Conservation (phyloP, 2,888 invertebrate genomes). For the Capitulum mitella region DNA sequence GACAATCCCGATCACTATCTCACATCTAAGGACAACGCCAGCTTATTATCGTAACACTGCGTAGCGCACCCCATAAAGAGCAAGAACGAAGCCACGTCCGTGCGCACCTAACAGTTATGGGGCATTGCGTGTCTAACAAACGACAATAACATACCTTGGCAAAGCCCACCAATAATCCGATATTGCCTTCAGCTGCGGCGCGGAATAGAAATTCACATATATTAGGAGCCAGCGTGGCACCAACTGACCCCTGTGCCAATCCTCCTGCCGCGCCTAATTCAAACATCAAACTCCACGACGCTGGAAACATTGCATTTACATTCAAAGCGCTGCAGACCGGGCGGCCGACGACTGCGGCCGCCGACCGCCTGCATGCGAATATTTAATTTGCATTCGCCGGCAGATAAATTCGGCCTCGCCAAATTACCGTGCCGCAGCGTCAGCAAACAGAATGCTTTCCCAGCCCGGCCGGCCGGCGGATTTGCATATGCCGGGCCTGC, state of each 20-base stretch:
- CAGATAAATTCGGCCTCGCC: slow-evolving; percentile 1
- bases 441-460: slow-evolving; percentile 9
- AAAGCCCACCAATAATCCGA: neutral
- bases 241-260: neutral
- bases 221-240: neutral
- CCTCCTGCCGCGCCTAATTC: neutral
- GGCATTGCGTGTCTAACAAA: neutral
- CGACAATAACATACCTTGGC: neutral
- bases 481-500: neutral
- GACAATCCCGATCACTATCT: neutral
- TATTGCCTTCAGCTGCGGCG: neutral
- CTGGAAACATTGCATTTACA: neutral
- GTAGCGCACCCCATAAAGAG: too few species aligned
- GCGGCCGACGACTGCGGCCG: neutral
- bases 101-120: too few species aligned
- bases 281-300: neutral
- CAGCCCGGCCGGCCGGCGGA: neutral
- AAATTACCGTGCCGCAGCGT: neutral
- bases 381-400: slow-evolving; percentile 10
- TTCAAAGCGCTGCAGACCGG: neutral
- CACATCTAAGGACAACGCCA: too few species aligned
- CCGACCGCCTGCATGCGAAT: neutral
- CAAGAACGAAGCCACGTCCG: too few species aligned
- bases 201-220: neutral
- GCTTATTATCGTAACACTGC: too few species aligned